Evolutionary conservation across 92 coral and sea anemone species (phyloP).

Genomic region (Paragorgia papillata): DNA sequence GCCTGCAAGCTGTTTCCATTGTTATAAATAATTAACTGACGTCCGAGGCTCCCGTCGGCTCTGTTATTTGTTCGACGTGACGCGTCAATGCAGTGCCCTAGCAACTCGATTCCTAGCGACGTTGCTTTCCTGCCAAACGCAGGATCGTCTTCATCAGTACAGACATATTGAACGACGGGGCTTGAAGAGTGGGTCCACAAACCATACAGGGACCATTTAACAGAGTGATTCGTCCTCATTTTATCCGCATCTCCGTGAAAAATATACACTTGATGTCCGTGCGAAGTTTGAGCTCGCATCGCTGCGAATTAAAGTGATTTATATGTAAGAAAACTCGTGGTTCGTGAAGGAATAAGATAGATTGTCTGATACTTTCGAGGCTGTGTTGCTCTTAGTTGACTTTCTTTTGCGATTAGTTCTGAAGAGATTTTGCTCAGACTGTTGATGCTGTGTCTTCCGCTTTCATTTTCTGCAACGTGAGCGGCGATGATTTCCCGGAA

Average conservation of each 20-base stretch:
- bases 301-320: no score
- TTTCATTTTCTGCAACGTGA: no score
- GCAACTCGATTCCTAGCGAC: constrained; percentile 4
- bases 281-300: no score
- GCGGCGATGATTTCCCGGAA: no score
- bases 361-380: no score
- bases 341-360: no score
- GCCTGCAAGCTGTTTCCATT: constrained; percentile 19
- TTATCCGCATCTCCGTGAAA: constrained; percentile 15
- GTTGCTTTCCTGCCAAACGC: background rate
- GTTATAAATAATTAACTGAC: constrained; percentile 5
- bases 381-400: no score
- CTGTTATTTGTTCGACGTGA: background rate
- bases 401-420: no score
- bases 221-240: background rate
- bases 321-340: no score
- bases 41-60: background rate
- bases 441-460: no score
- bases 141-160: background rate
- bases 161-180: constrained; percentile 37
- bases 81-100: background rate
- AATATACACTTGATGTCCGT: constrained; percentile 2
- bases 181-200: constrained; percentile 32
- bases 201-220: constrained; percentile 18
- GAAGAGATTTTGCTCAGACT: no score